Evolutionary conservation across 1,140 invertebrate genomes (phyloP).

Genomic region (Drosophila tristis): DNA sequence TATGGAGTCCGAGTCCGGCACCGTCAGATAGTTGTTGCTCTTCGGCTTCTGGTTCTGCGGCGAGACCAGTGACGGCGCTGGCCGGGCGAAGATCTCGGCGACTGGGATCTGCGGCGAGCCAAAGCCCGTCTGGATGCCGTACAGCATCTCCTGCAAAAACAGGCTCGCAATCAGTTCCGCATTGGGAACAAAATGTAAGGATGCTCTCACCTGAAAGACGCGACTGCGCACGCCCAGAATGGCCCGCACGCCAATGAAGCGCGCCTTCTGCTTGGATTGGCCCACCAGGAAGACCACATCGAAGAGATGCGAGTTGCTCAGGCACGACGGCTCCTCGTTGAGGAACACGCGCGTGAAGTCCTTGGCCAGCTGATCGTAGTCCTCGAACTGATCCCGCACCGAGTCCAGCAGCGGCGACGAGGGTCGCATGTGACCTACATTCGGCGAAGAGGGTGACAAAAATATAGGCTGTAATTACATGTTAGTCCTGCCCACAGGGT

Average conservation of each 20-base stretch:
- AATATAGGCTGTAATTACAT: not conserved
- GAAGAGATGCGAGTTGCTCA: constrained; percentile 91
- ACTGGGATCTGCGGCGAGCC: constrained; percentile 96
- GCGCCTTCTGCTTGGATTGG: constrained; percentile 93
- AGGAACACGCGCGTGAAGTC: constrained; percentile 95
- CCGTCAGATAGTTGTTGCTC: constrained; percentile 95
- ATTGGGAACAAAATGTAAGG: not conserved
- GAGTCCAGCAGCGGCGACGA: constrained; percentile 96
- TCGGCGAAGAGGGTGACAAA: not conserved
- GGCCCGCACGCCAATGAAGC: constrained; percentile 94
- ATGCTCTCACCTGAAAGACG: constrained; percentile 76
- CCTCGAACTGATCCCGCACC: constrained; percentile 95
- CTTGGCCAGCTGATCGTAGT: constrained; percentile 96
- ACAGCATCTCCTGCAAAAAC: constrained; percentile 94
- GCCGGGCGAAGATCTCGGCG: constrained; percentile 92
- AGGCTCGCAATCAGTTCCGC: not conserved
- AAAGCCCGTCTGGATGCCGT: constrained; percentile 96
- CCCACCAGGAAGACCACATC: constrained; percentile 96
- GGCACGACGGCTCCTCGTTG: constrained; percentile 90
- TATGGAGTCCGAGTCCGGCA: constrained; percentile 87
- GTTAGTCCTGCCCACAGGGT: not conserved
- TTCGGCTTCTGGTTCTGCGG: constrained; percentile 92
- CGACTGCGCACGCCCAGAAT: constrained; percentile 92
- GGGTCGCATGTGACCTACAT: constrained; percentile 92
- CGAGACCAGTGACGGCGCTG: constrained; percentile 92